Conservation (phyloP, 64 coral and sea anemone genomes). For the Astreopora myriophthalma region DNA sequence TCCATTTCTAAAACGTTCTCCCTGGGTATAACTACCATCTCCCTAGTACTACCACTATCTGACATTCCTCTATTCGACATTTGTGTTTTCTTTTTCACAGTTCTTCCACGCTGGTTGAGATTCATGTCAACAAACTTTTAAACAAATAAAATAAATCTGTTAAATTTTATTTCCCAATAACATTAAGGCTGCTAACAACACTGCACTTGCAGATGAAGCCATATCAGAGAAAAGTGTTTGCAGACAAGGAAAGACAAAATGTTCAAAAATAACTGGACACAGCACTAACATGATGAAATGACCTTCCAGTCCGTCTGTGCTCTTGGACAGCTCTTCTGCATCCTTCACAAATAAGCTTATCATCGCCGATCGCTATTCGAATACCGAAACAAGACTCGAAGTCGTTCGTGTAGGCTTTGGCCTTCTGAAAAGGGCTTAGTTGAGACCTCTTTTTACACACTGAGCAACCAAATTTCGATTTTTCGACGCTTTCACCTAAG, state of each 20-base stretch:
- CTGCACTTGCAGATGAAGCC: no score
- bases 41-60: not conserved
- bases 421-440: not conserved
- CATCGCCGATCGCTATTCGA: not conserved
- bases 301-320: not conserved
- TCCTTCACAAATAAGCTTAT: not conserved
- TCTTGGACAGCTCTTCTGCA: not conserved
- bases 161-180: not conserved
- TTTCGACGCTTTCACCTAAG: no score
- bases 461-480: no score
- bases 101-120: not conserved
- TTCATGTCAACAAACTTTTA: constrained; percentile 15
- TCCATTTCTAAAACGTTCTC: not conserved
- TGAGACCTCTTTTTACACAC: not conserved
- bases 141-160: not conserved
- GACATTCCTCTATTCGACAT: not conserved
- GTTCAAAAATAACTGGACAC: not conserved
- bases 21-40: not conserved
- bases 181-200: no score
- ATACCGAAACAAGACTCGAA: not conserved
- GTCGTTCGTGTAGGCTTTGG: not conserved
- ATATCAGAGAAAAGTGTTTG: not conserved
- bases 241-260: not conserved
- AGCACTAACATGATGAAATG: not conserved
- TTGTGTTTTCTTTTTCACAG: not conserved